phyloP scores from a whole-genome alignment of 2,888 invertebrate genomes.

The Drosophila sordidula region DNA sequence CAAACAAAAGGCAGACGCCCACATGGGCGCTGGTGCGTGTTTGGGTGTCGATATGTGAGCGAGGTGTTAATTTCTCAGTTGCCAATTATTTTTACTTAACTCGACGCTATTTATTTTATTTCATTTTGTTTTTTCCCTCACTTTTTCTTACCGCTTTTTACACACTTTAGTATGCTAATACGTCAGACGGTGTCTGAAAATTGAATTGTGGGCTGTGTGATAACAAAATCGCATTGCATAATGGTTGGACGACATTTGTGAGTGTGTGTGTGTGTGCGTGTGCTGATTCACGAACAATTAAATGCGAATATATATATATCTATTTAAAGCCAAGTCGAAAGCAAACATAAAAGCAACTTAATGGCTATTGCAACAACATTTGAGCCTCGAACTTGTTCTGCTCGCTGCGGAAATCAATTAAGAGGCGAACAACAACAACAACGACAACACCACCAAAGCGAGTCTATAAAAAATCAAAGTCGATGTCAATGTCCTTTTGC shows the following conservation, averaged over 20 bases:
- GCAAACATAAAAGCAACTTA: conserved; percentile 22
- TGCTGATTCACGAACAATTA: conserved; percentile 12
- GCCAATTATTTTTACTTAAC: conserved; percentile 43
- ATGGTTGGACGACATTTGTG: conserved; percentile 27
- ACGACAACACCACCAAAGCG: too few species aligned
- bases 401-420: conserved; percentile 57
- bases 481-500: conserved; percentile 58
- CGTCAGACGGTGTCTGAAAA: conserved; percentile 37
- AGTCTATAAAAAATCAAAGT: conserved; percentile 48
- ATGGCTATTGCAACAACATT: conserved; percentile 22
- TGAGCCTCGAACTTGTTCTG: conserved; percentile 54
- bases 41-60: conserved; percentile 66
- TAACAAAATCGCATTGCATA: conserved; percentile 48
- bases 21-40: conserved; percentile 30
- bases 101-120: background rate
- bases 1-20: conserved; percentile 38
- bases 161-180: conserved; percentile 39
- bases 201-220: conserved; percentile 39
- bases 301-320: background rate
- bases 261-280: background rate
- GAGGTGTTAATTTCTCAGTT: conserved; percentile 80
- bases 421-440: conserved; percentile 14
- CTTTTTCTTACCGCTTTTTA: too few species aligned
- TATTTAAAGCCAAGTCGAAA: conserved; percentile 8
- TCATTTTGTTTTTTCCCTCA: conserved; percentile 1